These are phyloP conservation scores for Cryptus viduatorius DNA, from an alignment of 2,888 invertebrate species.

Conservation along the genomic window DNA sequence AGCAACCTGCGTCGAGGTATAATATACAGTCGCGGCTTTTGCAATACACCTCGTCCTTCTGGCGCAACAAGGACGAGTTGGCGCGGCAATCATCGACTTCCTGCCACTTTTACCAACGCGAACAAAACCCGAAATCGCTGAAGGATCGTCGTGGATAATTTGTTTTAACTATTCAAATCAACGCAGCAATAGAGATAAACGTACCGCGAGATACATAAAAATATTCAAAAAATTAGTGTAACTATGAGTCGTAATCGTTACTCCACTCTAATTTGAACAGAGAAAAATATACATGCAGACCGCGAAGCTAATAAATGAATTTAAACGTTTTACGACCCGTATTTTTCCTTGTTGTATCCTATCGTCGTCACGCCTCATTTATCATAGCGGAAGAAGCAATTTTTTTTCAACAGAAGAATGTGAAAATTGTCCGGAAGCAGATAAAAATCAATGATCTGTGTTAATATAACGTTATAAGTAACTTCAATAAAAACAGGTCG, in stretches of 20 bases:
- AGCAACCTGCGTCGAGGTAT: not conserved
- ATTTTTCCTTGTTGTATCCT: too few relatives aligned
- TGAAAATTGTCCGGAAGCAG: too few relatives aligned
- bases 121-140: slow-evolving; percentile 1
- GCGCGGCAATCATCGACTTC: slow-evolving; percentile 45
- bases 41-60: slow-evolving; percentile 52
- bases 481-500: too few relatives aligned
- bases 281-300: too few relatives aligned
- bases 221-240: not conserved
- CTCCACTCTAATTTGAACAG: too few relatives aligned
- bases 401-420: too few relatives aligned
- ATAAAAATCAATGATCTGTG: too few relatives aligned
- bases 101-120: slow-evolving; percentile 27
- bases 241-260: not conserved
- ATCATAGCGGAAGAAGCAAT: too few relatives aligned
- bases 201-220: not conserved
- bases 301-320: too few relatives aligned
- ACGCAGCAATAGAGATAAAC: not conserved
- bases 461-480: too few relatives aligned
- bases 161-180: not conserved
- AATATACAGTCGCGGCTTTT: slow-evolving; percentile 18
- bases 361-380: too few relatives aligned
- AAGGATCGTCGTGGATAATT: slow-evolving; percentile 26
- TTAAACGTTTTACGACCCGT: too few relatives aligned
- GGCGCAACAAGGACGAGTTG: slow-evolving; percentile 57